These are phyloP conservation scores for Entomobrya multifasciata DNA, from an alignment of 2,888 invertebrate genomes.

Conservation along the genomic window DNA sequence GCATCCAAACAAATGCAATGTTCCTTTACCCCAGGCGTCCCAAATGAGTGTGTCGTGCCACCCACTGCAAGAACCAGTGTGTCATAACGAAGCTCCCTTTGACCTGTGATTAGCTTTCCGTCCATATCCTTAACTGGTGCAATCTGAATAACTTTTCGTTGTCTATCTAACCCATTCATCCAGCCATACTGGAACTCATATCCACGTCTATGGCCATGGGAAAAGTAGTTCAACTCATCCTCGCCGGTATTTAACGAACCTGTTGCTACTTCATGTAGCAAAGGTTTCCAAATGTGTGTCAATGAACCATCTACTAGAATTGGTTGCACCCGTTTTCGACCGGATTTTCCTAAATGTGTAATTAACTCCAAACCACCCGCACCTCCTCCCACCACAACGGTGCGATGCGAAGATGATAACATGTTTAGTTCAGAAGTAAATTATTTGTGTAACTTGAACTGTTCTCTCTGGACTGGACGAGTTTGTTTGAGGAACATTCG, in stretches of 20 bases:
- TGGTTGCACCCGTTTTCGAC: slow-evolving; percentile 56
- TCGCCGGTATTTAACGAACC: slow-evolving; percentile 72
- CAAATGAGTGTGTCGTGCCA: slow-evolving; percentile 68
- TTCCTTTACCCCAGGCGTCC: slow-evolving; percentile 73
- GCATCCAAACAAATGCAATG: slow-evolving; percentile 73
- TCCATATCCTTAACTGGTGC: slow-evolving; percentile 44
- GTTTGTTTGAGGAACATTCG: too few relatives aligned
- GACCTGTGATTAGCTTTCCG: slow-evolving; percentile 41
- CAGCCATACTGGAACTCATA: slow-evolving; percentile 74
- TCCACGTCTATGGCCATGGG: slow-evolving; percentile 64
- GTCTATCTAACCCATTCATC: slow-evolving; percentile 73
- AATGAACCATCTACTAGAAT: slow-evolving; percentile 65
- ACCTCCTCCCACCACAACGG: slow-evolving; percentile 71
- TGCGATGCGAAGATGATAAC: slow-evolving; percentile 59
- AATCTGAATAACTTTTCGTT: slow-evolving; percentile 64
- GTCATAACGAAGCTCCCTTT: slow-evolving; percentile 69
- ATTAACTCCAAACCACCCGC: slow-evolving; percentile 73
- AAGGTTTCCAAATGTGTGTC: slow-evolving; percentile 76
- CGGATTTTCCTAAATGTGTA: slow-evolving; percentile 66
- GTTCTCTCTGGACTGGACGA: too few relatives aligned
- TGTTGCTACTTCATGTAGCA: slow-evolving; percentile 71
- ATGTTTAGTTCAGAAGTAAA: not conserved
- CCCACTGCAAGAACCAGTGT: slow-evolving; percentile 75
- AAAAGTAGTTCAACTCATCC: slow-evolving; percentile 76
- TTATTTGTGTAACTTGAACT: too few relatives aligned